These are phyloP conservation scores for Acanthosoma haemorrhoidale DNA, from an alignment of 2,888 invertebrate species.

Conservation along the genomic window DNA sequence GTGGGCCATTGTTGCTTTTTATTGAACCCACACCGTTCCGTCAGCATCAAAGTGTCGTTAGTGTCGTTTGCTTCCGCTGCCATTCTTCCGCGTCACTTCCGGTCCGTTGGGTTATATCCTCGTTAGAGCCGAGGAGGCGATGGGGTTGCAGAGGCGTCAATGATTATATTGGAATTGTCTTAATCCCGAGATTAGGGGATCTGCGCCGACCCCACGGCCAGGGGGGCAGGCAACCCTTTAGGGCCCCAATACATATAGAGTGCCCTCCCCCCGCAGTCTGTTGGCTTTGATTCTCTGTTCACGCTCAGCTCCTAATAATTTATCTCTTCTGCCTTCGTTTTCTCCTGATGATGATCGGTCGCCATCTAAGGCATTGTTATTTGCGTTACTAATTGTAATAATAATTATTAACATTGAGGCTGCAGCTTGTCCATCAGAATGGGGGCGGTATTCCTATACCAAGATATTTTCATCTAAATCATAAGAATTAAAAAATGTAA, in stretches of 20 bases:
- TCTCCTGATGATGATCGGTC: no score
- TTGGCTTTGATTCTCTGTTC: background rate
- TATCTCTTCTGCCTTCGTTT: no score
- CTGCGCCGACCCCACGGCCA: no score
- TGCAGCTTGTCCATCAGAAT: no score
- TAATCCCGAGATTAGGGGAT: conserved; percentile 23
- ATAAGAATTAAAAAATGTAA: no score
- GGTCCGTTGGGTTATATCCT: background rate
- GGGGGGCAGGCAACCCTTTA: conserved; percentile 1
- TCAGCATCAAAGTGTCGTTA: conserved; percentile 22
- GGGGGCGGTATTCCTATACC: no score
- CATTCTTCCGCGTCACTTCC: background rate
- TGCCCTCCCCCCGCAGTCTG: background rate
- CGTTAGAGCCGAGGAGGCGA: background rate
- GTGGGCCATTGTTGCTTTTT: conserved; percentile 16
- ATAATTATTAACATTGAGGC: no score
- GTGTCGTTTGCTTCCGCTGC: background rate
- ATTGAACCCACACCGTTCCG: background rate
- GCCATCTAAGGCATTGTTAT: no score
- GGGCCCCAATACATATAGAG: background rate
- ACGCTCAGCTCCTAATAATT: no score
- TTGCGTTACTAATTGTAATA: no score
- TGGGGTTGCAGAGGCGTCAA: conserved; percentile 15
- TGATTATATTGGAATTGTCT: conserved; percentile 24
- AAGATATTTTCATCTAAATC: no score